Conservation (phyloP, 2,797 vertebrate species). For the Brotula barbata region DNA sequence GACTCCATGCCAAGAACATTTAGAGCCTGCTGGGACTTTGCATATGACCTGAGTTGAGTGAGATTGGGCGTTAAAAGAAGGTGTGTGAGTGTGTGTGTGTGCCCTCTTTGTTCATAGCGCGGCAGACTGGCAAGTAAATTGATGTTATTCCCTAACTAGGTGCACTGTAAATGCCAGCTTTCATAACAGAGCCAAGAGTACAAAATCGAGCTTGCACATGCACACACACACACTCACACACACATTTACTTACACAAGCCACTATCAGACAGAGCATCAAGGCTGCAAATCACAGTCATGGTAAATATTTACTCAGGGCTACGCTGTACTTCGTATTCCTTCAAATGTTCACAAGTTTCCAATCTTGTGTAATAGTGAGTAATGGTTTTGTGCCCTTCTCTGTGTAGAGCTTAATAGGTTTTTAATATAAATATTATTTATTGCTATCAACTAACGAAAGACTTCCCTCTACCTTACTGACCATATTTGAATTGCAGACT, state of each 20-base stretch:
- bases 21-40: slow-evolving; percentile 42
- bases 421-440: too few species aligned
- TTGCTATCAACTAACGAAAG: too few species aligned
- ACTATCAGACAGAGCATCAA: slow-evolving; percentile 62
- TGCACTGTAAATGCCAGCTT: slow-evolving; percentile 61
- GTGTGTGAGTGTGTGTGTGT: slow-evolving; percentile 52
- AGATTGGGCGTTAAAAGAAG: slow-evolving; percentile 60
- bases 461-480: too few species aligned
- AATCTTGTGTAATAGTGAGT: slow-evolving; percentile 13
- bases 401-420: too few species aligned
- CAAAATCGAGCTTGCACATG: slow-evolving; percentile 59
- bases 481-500: too few species aligned
- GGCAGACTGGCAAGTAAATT: slow-evolving; percentile 49
- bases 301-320: slow-evolving; percentile 64
- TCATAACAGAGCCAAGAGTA: slow-evolving; percentile 25
- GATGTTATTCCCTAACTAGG: slow-evolving; percentile 63
- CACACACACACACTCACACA: slow-evolving; percentile 36
- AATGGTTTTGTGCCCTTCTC: slow-evolving; percentile 2
- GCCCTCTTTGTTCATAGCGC: slow-evolving; percentile 1
- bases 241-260: slow-evolving; percentile 4
- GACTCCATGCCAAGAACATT: slow-evolving; percentile 27
- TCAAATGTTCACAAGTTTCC: slow-evolving; percentile 20
- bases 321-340: slow-evolving; percentile 48
- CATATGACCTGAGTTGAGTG: slow-evolving; percentile 50
- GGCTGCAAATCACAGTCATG: slow-evolving; percentile 64